Evolutionary conservation across 2,888 invertebrate species (phyloP).

Genomic region (Erebia epiphron): DNA sequence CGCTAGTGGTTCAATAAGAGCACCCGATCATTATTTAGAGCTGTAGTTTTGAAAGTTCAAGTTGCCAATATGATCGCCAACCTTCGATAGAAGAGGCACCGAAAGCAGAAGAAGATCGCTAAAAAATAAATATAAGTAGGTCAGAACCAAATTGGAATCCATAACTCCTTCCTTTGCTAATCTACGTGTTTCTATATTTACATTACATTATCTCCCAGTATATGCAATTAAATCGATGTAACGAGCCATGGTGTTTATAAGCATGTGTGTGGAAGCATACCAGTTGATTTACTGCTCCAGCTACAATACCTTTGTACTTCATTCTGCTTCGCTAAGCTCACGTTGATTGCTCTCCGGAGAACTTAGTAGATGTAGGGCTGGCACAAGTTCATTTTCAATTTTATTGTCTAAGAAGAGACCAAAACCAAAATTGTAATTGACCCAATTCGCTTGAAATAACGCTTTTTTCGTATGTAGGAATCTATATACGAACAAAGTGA

Average conservation of each 20-base stretch:
- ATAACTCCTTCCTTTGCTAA: background rate
- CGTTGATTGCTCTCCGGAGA: conserved; percentile 10
- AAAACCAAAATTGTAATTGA: no score
- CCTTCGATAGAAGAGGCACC: no score
- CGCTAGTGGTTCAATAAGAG: no score
- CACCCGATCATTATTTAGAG: no score
- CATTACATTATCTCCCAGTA: background rate
- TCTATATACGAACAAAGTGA: no score
- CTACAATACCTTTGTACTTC: conserved; percentile 13
- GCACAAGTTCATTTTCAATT: background rate
- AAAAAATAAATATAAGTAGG: background rate
- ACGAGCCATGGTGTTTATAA: background rate
- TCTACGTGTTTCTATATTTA: background rate
- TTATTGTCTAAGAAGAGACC: no score
- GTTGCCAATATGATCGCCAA: no score
- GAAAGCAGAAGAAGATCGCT: background rate
- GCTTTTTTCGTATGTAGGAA: no score
- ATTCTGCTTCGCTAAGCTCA: conserved; percentile 13
- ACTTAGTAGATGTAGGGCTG: background rate
- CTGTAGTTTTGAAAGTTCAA: no score
- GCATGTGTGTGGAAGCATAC: background rate
- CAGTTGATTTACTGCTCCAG: background rate
- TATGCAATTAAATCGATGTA: background rate
- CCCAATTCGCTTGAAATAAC: no score
- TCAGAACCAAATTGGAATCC: background rate